These are phyloP conservation scores for Parnassius glacialis DNA, from an alignment of 2,888 invertebrate species.

Conservation along the genomic window DNA sequence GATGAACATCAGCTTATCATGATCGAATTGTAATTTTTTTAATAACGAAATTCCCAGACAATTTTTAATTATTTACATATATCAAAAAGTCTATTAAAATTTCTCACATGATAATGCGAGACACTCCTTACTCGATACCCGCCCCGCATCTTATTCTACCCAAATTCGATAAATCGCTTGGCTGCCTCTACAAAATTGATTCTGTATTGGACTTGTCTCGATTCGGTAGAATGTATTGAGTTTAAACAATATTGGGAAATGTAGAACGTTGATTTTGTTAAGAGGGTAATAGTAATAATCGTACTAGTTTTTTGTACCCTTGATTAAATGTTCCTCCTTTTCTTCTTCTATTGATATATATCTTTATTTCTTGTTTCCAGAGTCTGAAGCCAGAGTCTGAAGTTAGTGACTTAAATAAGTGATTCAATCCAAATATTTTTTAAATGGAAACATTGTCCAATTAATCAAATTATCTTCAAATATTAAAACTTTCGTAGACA, in stretches of 20 bases:
- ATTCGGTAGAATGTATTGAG: conserved; percentile 32
- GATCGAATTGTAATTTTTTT: no score
- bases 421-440: no score
- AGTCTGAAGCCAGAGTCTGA: no score
- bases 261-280: neutral
- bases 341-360: no score
- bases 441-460: no score
- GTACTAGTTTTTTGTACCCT: no score
- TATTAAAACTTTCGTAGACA: no score
- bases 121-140: conserved; percentile 19
- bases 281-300: neutral
- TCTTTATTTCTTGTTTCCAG: no score
- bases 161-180: conserved; percentile 39
- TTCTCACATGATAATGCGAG: conserved; percentile 16
- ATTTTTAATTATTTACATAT: conserved; percentile 4
- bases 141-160: conserved; percentile 30
- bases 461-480: no score
- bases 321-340: no score
- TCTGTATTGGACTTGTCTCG: conserved; percentile 32
- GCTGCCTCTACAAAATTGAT: conserved; percentile 38
- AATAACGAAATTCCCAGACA: neutral
- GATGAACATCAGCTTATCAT: no score
- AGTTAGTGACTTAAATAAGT: no score
- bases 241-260: conserved; percentile 23
- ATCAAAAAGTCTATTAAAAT: conserved; percentile 14